Conservation (phyloP, 2,113 vertebrate species). For the Platysteira castanea region DNA sequence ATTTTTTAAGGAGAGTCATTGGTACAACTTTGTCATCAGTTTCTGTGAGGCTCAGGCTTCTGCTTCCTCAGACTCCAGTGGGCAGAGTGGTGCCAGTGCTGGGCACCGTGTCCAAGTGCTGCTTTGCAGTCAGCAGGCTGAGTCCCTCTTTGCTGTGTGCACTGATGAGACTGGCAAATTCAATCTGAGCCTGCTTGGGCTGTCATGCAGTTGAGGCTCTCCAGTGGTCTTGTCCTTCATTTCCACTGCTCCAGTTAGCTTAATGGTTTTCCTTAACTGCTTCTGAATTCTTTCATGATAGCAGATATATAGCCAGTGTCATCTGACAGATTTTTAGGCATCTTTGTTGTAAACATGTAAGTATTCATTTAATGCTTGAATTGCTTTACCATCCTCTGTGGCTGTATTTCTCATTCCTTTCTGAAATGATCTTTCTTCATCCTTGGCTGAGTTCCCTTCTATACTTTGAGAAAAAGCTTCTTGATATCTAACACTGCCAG, state of each 20-base stretch:
- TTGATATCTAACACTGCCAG: slow-evolving; percentile 48
- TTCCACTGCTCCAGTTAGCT: slow-evolving; percentile 44
- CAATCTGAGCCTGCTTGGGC: not conserved
- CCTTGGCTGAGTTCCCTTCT: slow-evolving; percentile 66
- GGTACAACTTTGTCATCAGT: not conserved
- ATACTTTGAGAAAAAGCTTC: slow-evolving; percentile 47
- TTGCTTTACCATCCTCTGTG: slow-evolving; percentile 70
- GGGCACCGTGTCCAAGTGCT: too few species aligned
- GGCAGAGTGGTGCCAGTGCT: not conserved
- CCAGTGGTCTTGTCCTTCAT: slow-evolving; percentile 29
- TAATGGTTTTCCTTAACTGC: slow-evolving; percentile 37
- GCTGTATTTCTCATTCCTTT: slow-evolving; percentile 75
- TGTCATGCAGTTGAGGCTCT: not conserved
- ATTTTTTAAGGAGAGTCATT: not conserved
- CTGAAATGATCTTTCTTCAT: slow-evolving; percentile 74
- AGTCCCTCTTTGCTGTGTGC: rapidly evolving
- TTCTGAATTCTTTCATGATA: slow-evolving; percentile 38
- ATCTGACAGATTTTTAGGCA: slow-evolving; percentile 68
- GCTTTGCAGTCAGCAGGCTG: not conserved
- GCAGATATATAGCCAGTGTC: slow-evolving; percentile 53
- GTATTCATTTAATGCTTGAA: slow-evolving; percentile 82
- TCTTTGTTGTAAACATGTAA: slow-evolving; percentile 77
- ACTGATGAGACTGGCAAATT: not conserved
- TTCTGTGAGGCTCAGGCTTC: not conserved
- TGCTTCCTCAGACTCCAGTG: not conserved